Percentiles rank a stretch among this genome's conserved stretches.
phyloP scores from a whole-genome alignment of 2,113 vertebrate species.

The Scalopus aquaticus region DNA sequence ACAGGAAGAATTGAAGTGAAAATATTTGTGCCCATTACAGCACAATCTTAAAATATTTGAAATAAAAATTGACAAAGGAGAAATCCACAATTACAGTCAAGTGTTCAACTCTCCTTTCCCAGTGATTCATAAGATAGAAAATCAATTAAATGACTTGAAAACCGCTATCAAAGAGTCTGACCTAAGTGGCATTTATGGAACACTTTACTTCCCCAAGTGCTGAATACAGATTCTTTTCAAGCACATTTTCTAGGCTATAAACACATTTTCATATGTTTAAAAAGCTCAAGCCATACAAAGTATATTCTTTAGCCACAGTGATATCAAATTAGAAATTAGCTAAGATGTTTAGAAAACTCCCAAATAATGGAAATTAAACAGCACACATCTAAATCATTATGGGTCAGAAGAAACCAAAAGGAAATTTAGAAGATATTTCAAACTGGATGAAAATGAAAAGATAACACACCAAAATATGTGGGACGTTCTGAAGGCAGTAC shows the following conservation, averaged over 20 bases:
- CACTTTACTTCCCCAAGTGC: not conserved
- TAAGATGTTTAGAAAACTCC: not conserved
- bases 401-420: not conserved
- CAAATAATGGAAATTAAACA: not conserved
- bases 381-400: not conserved
- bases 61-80: not conserved
- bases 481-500: not conserved
- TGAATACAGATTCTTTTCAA: not conserved
- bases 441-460: slow-evolving; percentile 15
- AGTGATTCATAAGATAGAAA: not conserved
- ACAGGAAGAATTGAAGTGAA: not conserved
- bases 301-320: not conserved
- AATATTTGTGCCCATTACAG: not conserved
- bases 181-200: slow-evolving; percentile 26
- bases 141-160: slow-evolving; percentile 1
- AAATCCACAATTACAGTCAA: not conserved
- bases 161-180: not conserved
- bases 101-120: not conserved
- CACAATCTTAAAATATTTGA: not conserved
- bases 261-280: not conserved
- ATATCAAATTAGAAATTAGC: not conserved
- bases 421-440: slow-evolving; percentile 28
- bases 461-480: not conserved
- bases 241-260: not conserved
- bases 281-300: not conserved